These are phyloP conservation scores for Capitulum mitella DNA, from an alignment of 2,888 invertebrate species.

Conservation along the genomic window DNA sequence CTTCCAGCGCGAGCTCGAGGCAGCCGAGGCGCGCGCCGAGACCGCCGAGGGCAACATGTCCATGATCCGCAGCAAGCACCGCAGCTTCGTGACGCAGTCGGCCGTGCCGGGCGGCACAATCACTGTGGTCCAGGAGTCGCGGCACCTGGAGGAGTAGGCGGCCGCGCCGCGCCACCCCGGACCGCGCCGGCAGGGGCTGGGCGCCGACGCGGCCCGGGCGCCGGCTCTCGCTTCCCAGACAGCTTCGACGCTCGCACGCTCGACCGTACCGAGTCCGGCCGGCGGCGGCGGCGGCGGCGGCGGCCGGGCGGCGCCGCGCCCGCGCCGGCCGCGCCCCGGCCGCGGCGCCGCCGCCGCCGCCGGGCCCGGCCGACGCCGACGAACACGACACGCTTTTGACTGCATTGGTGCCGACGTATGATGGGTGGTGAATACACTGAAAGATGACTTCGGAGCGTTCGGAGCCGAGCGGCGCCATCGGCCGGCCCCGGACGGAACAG, in stretches of 20 bases:
- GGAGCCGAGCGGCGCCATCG: no score
- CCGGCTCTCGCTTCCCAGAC: not conserved
- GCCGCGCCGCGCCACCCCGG: not conserved
- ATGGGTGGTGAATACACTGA: not conserved
- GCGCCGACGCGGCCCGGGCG: not conserved
- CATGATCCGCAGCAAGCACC: slow-evolving; percentile 95
- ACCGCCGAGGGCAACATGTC: slow-evolving; percentile 88
- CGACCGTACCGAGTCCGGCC: not conserved
- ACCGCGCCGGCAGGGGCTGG: not conserved
- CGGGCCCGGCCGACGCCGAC: no score
- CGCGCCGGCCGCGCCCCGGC: not conserved
- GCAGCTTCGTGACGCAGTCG: slow-evolving; percentile 76
- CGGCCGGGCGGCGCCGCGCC: not conserved
- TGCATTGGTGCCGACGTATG: not conserved
- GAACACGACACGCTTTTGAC: not conserved
- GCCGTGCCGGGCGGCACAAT: slow-evolving; percentile 33
- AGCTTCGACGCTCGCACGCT: not conserved
- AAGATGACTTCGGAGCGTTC: no score
- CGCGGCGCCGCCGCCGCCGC: not conserved
- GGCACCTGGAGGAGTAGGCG: slow-evolving; percentile 28
- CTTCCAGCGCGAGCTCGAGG: slow-evolving; percentile 96
- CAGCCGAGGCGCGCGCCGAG: slow-evolving; percentile 94
- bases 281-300: not conserved
- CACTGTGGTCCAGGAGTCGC: slow-evolving; percentile 35
- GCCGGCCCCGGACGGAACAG: no score